Evolutionary conservation across 2,888 invertebrate genomes (phyloP).

Genomic region (Drosophila vallismaia): DNA sequence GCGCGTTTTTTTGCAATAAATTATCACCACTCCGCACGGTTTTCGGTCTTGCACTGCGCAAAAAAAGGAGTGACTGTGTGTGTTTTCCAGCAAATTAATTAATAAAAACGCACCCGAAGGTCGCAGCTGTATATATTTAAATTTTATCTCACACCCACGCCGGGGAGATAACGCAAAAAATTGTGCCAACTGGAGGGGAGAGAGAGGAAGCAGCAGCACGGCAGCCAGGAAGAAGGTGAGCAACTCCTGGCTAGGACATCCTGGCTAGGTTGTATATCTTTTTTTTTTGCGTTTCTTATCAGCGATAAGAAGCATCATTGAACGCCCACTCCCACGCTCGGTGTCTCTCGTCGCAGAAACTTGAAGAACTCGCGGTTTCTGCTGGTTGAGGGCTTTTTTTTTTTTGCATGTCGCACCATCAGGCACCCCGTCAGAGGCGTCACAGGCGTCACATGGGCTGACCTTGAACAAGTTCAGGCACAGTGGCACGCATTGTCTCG

Average conservation of each 20-base stretch:
- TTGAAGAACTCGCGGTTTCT: conserved; percentile 23
- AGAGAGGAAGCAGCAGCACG: conserved; percentile 41
- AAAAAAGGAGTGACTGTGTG: conserved; percentile 22
- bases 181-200: conserved; percentile 49
- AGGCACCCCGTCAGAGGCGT: neutral
- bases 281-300: conserved; percentile 22
- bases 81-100: conserved; percentile 10
- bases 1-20: conserved; percentile 17
- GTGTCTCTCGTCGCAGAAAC: neutral
- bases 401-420: conserved; percentile 59
- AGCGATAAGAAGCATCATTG: conserved; percentile 20
- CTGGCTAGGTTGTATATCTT: neutral
- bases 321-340: conserved; percentile 11
- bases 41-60: conserved; percentile 3
- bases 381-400: conserved; percentile 15
- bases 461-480: conserved; percentile 76
- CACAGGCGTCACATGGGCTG: conserved; percentile 38
- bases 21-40: conserved; percentile 25
- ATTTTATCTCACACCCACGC: conserved; percentile 23
- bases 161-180: conserved; percentile 1
- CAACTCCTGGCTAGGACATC: neutral
- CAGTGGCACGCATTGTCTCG: conserved; percentile 36
- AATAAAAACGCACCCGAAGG: conserved; percentile 12
- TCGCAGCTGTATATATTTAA: conserved; percentile 14
- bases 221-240: conserved; percentile 19